Conservation (phyloP, 2,113 vertebrate species). For the Macrotus californicus region DNA sequence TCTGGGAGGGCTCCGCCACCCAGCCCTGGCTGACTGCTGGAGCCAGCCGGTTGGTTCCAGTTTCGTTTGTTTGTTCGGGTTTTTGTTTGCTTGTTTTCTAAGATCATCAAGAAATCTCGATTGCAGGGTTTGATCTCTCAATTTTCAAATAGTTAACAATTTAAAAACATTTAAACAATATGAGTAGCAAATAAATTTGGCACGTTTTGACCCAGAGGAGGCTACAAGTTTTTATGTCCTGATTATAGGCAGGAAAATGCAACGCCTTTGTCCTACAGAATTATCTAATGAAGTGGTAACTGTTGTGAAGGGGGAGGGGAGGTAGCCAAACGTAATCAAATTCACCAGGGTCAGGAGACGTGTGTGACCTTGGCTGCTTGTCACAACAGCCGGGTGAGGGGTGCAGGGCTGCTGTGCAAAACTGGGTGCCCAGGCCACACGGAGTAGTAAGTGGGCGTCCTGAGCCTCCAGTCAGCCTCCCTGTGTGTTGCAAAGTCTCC, state of each 20-base stretch:
- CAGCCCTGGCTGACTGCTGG: too few relatives aligned
- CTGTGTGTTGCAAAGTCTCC: background rate
- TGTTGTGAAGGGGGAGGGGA: too few relatives aligned
- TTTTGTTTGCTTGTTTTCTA: background rate
- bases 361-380: background rate
- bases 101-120: background rate
- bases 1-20: fast-evolving
- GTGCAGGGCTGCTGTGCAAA: fast-evolving
- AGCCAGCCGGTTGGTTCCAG: background rate
- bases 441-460: fast-evolving
- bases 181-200: background rate
- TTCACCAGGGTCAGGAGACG: fast-evolving
- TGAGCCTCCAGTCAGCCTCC: background rate
- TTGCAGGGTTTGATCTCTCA: background rate
- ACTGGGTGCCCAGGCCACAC: fast-evolving
- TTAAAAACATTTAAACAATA: background rate
- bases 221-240: background rate
- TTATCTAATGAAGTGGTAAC: background rate
- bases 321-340: background rate
- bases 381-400: fast-evolving
- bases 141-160: background rate
- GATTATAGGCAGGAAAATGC: background rate
- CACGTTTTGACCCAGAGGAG: background rate
- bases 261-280: fast-evolving
- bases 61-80: background rate